phyloP scores from a whole-genome alignment of 2,888 invertebrate species.

The Lydus trimaculatus region DNA sequence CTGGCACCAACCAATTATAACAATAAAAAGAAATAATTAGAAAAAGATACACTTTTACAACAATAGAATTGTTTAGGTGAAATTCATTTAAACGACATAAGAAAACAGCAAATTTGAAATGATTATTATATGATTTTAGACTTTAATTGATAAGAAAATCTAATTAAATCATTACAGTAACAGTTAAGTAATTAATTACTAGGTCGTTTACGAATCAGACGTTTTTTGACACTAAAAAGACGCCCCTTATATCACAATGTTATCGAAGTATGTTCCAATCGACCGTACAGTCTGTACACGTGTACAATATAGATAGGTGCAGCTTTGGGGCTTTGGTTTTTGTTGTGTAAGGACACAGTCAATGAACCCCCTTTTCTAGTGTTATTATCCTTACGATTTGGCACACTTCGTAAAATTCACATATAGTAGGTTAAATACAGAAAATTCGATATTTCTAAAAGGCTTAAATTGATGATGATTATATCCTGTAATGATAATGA shows the following conservation, averaged over 20 bases:
- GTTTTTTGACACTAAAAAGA: background rate
- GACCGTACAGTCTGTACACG: background rate
- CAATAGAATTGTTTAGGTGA: slow-evolving; percentile 3
- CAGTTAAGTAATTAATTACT: background rate
- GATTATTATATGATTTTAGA: background rate
- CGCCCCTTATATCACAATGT: too few relatives aligned
- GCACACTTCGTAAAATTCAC: background rate
- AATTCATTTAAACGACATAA: background rate
- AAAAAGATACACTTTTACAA: background rate
- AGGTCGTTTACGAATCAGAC: background rate
- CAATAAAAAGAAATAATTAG: too few relatives aligned
- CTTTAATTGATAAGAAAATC: background rate
- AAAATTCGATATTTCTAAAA: background rate
- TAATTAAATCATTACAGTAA: background rate
- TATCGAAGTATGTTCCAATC: background rate
- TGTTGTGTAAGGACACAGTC: background rate
- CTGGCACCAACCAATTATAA: background rate
- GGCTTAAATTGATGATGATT: background rate
- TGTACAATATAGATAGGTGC: background rate
- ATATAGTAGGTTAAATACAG: background rate
- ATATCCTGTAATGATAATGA: slow-evolving; percentile 4
- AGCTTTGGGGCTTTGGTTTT: background rate
- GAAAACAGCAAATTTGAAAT: background rate
- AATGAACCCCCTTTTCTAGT: slow-evolving; percentile 1
- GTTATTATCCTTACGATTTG: background rate